Percentiles rank a stretch among this genome's conserved stretches.
phyloP scores from a whole-genome alignment of 2,888 invertebrate genomes.

The Bombyx huttoni region DNA sequence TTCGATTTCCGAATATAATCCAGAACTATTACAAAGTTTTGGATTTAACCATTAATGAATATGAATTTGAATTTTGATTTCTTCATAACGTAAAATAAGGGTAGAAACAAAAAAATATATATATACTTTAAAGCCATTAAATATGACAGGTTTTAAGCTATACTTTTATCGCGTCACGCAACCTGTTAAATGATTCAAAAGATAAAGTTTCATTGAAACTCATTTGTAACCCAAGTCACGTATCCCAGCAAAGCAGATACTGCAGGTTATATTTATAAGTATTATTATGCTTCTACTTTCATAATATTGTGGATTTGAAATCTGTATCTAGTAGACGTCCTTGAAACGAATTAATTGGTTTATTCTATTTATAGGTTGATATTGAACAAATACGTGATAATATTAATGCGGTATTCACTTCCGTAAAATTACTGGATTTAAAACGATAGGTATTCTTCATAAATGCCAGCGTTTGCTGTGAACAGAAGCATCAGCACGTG shows the following conservation, averaged over 20 bases:
- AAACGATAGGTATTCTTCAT: background rate
- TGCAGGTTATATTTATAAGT: conserved; percentile 17
- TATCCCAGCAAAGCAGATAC: conserved; percentile 43
- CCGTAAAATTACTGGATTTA: background rate
- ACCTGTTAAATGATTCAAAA: conserved; percentile 19
- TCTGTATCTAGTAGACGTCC: too few species aligned
- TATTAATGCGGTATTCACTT: too few species aligned
- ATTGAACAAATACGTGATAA: too few species aligned
- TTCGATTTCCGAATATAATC: too few species aligned
- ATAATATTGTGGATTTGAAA: conserved; percentile 35
- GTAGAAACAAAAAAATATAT: background rate
- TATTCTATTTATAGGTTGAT: too few species aligned
- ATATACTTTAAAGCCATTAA: background rate
- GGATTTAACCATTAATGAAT: background rate
- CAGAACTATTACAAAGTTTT: too few species aligned
- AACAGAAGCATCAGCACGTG: conserved; percentile 16
- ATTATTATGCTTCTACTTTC: conserved; percentile 38
- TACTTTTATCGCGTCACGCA: background rate
- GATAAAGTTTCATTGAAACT: conserved; percentile 25
- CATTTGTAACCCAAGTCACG: conserved; percentile 48
- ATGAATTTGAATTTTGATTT: background rate
- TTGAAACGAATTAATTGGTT: too few species aligned
- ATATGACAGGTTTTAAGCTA: background rate
- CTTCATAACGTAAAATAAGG: background rate
- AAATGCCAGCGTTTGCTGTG: background rate